A percentile compares a stretch with the other conserved stretches of the same genome.
phyloP scores from a whole-genome alignment of 2,113 vertebrate genomes.

The Rhinoptilus africanus region DNA sequence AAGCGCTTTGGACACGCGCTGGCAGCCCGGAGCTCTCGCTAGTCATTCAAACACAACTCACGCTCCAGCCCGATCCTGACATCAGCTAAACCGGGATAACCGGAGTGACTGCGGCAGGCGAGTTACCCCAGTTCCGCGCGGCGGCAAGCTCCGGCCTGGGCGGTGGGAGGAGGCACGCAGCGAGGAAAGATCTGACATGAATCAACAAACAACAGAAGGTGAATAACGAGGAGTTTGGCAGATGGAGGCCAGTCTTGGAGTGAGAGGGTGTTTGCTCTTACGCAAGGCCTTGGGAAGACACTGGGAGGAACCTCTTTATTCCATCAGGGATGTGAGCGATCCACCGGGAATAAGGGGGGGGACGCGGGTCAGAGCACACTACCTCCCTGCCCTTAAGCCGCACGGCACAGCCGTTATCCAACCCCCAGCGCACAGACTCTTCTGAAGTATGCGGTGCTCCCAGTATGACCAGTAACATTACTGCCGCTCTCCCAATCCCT shows the following conservation, averaged over 20 bases:
- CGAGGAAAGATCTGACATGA: neutral
- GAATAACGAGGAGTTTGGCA: neutral
- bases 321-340: neutral
- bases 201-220: neutral
- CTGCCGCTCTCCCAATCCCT: neutral
- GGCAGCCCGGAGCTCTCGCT: neutral
- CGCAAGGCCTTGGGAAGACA: neutral
- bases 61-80: neutral
- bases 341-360: neutral
- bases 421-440: neutral
- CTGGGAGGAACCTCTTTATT: neutral
- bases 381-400: neutral
- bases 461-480: neutral
- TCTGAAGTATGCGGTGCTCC: neutral
- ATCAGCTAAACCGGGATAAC: neutral
- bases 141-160: neutral
- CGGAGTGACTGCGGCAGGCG: neutral
- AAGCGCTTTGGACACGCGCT: neutral
- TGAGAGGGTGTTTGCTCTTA: neutral
- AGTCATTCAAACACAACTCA: neutral
- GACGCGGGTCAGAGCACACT: neutral
- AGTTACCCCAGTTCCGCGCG: neutral
- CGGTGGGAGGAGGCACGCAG: neutral
- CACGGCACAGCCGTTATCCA: neutral
- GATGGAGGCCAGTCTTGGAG: neutral